Evolutionary conservation across 2,797 vertebrate species (phyloP), one percentile per base, ranked within the genome.

Genomic region (Eptatretus atami): DNA sequence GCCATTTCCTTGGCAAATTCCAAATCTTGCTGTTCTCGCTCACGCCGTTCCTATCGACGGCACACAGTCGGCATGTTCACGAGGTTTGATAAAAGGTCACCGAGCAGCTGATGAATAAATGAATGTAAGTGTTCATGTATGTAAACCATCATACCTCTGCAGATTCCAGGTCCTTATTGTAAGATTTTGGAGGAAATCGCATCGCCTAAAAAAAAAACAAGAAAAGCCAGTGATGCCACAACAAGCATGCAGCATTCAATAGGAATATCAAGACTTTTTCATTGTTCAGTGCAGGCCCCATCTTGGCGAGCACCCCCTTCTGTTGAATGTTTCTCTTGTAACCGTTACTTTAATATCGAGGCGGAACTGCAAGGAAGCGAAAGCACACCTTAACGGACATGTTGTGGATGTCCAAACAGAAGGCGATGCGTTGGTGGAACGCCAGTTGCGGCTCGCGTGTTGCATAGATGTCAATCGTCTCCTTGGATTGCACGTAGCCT

Each of bases 1-100:
- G 86, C 87, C 88, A 93, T 93, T 75, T 93, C 88, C 76, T 95
- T 95, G 31, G 88, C 87, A 1, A 96, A 96, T 72, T 95, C 87
- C 77, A 95, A 75, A 71, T 96, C 88, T 72, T 96, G 88, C 73
- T 96, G 88, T 71, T 96, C 88, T 0, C 88, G 76, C 67, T 96
- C 88, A 54, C 87, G 78, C 67, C 88, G 82, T 70, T 94, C 88
- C 86, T 94, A 73, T 5, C 65, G 67, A 68, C 31, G 64, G 24
- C 57, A 24, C 24, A 24, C 57, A n/a, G 55, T 19, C 14, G 19
- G 19, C 55, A 60, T 2, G 55, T 6, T 19, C 55, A 60, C 14
- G 31, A 44, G 31, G 31, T 44, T 44, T 44, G 31, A 44, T 44
- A 44, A 44, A 44, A 44, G 3, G 31, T 44, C 31, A 44, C 31